Percentiles rank a stretch among this genome's conserved stretches.
phyloP scores from a whole-genome alignment of 2,113 vertebrate species.

The Mustelus asterias region DNA sequence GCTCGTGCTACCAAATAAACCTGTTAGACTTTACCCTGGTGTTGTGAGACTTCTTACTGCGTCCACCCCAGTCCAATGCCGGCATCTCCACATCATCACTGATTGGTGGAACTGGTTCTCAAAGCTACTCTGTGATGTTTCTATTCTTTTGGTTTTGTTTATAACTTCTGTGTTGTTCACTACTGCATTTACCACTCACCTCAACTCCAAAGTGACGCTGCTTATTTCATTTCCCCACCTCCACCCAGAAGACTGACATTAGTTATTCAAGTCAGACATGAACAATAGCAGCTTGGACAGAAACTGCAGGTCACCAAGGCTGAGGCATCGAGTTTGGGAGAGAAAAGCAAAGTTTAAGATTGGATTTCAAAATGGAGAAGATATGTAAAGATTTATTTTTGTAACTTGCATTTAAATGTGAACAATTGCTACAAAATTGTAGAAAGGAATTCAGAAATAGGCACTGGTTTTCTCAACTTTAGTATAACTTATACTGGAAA shows the following conservation, averaged over 20 bases:
- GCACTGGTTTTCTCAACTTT: neutral
- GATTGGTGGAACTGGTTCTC: neutral
- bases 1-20: too few relatives aligned
- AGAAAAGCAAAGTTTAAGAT: neutral
- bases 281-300: neutral
- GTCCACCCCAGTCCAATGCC: too few relatives aligned
- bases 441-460: neutral
- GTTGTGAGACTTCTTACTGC: too few relatives aligned
- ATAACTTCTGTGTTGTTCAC: neutral
- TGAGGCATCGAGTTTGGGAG: neutral
- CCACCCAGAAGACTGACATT: neutral
- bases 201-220: neutral
- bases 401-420: neutral
- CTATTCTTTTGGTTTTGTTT: neutral
- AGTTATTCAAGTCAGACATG: neutral
- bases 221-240: neutral
- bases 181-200: neutral
- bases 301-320: neutral
- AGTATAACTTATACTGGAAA: neutral
- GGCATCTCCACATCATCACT: neutral
- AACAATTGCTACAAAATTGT: neutral
- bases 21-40: too few relatives aligned
- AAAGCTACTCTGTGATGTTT: neutral
- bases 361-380: neutral
- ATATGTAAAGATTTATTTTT: slow-evolving; percentile 23